Evolutionary conservation across 2,888 invertebrate species (phyloP).

Genomic region (Brachynemurus nebulosus): DNA sequence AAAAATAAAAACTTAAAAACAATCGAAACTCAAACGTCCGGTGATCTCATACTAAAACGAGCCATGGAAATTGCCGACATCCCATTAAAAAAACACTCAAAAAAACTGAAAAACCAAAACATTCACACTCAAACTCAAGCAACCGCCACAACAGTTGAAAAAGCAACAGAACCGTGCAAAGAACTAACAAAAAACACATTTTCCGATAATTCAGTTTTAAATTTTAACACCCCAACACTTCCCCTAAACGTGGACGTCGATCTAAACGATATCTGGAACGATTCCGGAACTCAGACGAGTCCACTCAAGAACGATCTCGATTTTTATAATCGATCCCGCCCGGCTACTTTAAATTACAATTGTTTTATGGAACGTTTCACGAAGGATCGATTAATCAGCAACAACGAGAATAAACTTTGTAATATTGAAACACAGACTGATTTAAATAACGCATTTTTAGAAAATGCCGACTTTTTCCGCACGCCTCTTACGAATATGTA

Average conservation of each 20-base stretch:
- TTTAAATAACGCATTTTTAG: slow-evolving; percentile 26
- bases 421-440: slow-evolving; percentile 49
- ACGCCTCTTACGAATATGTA: slow-evolving; percentile 33
- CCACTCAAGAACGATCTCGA: slow-evolving; percentile 17
- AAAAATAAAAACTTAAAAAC: slow-evolving; percentile 14
- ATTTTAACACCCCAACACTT: neutral
- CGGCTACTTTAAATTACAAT: neutral
- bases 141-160: slow-evolving; percentile 18
- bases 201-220: neutral
- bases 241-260: slow-evolving; percentile 15
- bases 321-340: too few relatives aligned
- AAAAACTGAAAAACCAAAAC: slow-evolving; percentile 12
- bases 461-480: slow-evolving; percentile 29
- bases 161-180: neutral
- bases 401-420: slow-evolving; percentile 29
- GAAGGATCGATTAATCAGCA: slow-evolving; percentile 10
- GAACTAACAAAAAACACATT: neutral
- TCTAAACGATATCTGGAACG: slow-evolving; percentile 29
- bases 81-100: slow-evolving; percentile 8
- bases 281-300: slow-evolving; percentile 30
- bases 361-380: slow-evolving; percentile 1
- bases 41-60: slow-evolving; percentile 24
- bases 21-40: slow-evolving; percentile 32
- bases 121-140: slow-evolving; percentile 17
- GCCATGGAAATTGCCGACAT: slow-evolving; percentile 17